Base-by-base conservation (phyloP, 2,113 vertebrate species). In the Lynx canadensis region DNA sequence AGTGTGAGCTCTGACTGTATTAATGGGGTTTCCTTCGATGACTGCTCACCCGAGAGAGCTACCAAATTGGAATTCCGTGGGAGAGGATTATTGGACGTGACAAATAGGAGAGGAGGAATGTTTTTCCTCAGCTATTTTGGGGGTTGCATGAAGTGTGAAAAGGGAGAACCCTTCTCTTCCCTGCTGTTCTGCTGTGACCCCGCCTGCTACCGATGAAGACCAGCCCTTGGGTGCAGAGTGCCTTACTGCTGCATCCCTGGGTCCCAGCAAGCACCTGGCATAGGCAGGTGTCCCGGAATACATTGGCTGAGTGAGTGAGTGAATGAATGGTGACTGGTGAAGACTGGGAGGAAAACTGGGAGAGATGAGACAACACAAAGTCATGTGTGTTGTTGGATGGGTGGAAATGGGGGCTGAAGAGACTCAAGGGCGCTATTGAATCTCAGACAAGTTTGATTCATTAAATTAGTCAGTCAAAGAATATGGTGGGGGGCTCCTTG, bases 1-100 rank as follows among this genome's bases (percentile, higher is more conserved):
- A 63, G 52, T 91, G 50, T 19, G 1, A 76, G 85, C 76, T 91
- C 92, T 66, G 85, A 74, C 89, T 80, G 48, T 91, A 96, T 97
- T 97, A 96, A 97, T 94, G 85, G 94, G 86, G 97, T 91, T 95
- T 96, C 93, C 97, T 93, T 93, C n/a, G 38, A 88, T 94, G 94
- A 57, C 76, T 52, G 31, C 85, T 96, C 87, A 74, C 81, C 78
- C 0, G 10, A 84, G 95, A 81, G 82, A 97, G 92, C 63, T 21
- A 74, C 95, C 69, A 78, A 90, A 91, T 92, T 97, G 89, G 91
- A 91, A 91, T 93, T 97, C 95, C 97, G 50, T 7, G 19, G 92
- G 63, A 89, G 93, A 95, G 89, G 96, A 89, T 89, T 63, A 86
- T 36, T 86, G 68, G 50, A 83, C 50, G 84, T 96, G 93, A 96